A percentile compares a stretch with the other conserved stretches of the same genome.
These are phyloP conservation scores for Mustela lutreola DNA, from an alignment of 2,113 vertebrate species.

Conservation along the genomic window DNA sequence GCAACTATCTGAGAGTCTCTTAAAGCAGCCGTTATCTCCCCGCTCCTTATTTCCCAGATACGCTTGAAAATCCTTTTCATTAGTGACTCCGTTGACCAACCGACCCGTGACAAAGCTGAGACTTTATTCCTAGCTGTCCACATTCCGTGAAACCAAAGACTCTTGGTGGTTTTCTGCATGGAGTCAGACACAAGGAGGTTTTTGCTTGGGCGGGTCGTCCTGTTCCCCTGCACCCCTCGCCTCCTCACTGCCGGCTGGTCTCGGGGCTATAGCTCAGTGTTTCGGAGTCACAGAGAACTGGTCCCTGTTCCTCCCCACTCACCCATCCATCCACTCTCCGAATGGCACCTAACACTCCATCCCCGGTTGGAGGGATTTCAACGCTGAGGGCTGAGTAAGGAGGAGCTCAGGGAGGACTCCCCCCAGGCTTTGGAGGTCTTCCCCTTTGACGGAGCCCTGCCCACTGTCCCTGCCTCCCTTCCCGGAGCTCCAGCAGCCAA, in stretches of 20 bases:
- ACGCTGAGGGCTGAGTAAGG: neutral
- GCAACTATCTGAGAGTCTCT: neutral
- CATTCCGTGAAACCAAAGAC: neutral
- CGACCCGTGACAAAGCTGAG: neutral
- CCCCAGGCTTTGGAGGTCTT: neutral
- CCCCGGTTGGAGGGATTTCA: neutral
- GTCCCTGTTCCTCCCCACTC: neutral
- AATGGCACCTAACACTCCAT: neutral
- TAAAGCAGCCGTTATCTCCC: accelerated
- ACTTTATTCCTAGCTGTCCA: neutral
- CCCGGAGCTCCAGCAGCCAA: neutral
- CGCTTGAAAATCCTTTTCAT: neutral
- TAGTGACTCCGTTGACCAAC: accelerated
- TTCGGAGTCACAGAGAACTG: slow-evolving; percentile 12
- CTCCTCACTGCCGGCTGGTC: neutral
- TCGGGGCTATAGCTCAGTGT: neutral
- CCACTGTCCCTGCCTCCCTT: neutral
- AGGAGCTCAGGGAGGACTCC: neutral
- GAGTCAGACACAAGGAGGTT: slow-evolving; percentile 19
- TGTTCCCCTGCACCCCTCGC: neutral
- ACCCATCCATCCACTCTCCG: neutral
- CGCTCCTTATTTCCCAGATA: neutral
- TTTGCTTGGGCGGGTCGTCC: neutral
- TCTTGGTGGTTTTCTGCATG: neutral
- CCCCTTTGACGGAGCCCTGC: neutral